phyloP scores from a whole-genome alignment of 1,140 invertebrate genomes.

The Tetramorium simillimum region DNA sequence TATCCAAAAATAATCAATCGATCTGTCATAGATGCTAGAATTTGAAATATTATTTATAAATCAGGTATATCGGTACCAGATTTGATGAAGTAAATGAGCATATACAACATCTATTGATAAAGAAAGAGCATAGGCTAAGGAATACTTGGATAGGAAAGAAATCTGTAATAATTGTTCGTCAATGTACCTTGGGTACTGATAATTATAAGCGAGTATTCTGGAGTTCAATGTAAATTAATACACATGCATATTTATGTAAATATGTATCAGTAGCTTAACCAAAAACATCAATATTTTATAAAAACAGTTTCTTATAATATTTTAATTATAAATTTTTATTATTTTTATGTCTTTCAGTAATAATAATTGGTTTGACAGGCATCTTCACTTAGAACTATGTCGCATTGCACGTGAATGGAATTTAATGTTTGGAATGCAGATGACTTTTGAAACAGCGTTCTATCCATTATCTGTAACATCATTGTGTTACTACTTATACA shows the following conservation, averaged over 20 bases:
- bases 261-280: background rate
- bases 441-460: background rate
- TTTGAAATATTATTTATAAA: background rate
- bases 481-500: background rate
- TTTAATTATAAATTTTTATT: background rate
- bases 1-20: too few relatives aligned
- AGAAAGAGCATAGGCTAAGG: background rate
- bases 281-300: background rate
- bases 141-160: background rate
- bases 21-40: background rate
- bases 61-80: background rate
- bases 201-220: background rate
- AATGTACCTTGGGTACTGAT: background rate
- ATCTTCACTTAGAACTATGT: constrained; percentile 34
- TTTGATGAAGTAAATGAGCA: background rate
- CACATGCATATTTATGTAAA: background rate
- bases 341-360: background rate
- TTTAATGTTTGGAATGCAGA: background rate
- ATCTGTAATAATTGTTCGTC: background rate
- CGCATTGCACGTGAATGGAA: constrained; percentile 19
- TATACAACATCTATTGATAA: background rate
- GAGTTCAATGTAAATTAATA: constrained; percentile 20
- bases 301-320: background rate
- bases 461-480: background rate
- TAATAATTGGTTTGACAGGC: background rate